phyloP scores from a whole-genome alignment of 1,140 invertebrate genomes.

The Drosophila paulistorum region DNA sequence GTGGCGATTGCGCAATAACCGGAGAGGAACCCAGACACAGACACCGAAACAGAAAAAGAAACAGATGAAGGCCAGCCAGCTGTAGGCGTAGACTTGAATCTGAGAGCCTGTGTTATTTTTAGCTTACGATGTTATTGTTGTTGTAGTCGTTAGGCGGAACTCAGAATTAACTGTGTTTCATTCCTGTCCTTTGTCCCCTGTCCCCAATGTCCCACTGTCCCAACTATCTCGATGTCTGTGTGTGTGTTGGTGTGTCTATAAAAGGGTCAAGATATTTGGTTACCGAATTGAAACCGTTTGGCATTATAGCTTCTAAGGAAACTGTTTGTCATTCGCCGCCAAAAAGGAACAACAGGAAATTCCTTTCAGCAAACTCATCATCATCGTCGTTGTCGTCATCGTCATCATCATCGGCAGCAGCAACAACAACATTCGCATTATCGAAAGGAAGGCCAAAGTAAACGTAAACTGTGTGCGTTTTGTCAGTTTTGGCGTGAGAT shows the following conservation, averaged over 20 bases:
- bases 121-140: conserved; percentile 20
- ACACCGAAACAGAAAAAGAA: background rate
- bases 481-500: conserved; percentile 68
- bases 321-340: conserved; percentile 52
- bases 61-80: conserved; percentile 7
- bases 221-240: conserved; percentile 25
- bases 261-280: conserved; percentile 68
- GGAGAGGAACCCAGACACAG: conserved; percentile 26
- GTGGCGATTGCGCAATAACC: conserved; percentile 70
- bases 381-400: background rate
- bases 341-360: conserved; percentile 59
- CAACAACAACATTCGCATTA: conserved; percentile 53
- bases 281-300: conserved; percentile 40
- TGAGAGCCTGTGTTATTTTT: conserved; percentile 65
- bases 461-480: conserved; percentile 63
- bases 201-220: conserved; percentile 15
- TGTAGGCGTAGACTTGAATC: conserved; percentile 26
- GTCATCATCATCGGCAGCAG: background rate
- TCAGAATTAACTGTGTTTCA: conserved; percentile 36
- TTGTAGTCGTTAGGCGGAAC: conserved; percentile 34
- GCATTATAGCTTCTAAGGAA: conserved; percentile 56
- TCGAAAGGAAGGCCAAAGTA: conserved; percentile 47
- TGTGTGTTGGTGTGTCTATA: conserved; percentile 2
- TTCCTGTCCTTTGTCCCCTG: background rate
- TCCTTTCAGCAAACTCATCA: conserved; percentile 79